A percentile compares a stretch with the other conserved stretches of the same genome.
These are phyloP conservation scores for Drosophila pectinifera DNA, from an alignment of 1,140 invertebrate species.

Conservation along the genomic window DNA sequence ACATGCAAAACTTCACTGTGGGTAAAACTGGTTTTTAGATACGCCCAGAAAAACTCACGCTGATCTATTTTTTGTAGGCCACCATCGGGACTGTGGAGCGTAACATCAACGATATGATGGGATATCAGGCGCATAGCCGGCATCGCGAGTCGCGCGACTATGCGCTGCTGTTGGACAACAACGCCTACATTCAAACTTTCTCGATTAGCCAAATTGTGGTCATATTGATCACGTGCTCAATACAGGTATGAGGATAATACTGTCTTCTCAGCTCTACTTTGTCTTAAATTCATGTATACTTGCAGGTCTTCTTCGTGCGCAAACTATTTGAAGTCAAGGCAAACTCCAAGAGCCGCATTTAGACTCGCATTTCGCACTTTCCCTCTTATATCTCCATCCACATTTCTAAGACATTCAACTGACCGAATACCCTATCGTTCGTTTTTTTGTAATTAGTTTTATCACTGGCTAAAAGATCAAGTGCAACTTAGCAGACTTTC, in stretches of 20 bases:
- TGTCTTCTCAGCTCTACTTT: not conserved
- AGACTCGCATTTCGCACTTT: slow-evolving; percentile 15
- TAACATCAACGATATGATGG: slow-evolving; percentile 94
- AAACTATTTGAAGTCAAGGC: slow-evolving; percentile 93
- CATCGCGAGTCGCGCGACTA: slow-evolving; percentile 92
- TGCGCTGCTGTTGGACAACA: slow-evolving; percentile 93
- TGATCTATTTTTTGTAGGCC: slow-evolving; percentile 86
- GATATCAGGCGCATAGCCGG: slow-evolving; percentile 92
- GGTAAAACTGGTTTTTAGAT: slow-evolving; percentile 68
- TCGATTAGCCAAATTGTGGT: slow-evolving; percentile 94
- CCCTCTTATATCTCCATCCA: slow-evolving; percentile 17
- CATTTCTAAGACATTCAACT: slow-evolving; percentile 47
- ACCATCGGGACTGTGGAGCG: slow-evolving; percentile 91
- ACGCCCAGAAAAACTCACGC: slow-evolving; percentile 13
- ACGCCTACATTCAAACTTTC: slow-evolving; percentile 94
- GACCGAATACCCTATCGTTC: slow-evolving; percentile 13
- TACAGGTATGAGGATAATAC: slow-evolving; percentile 62
- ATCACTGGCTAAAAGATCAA: slow-evolving; percentile 64
- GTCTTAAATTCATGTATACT: not conserved
- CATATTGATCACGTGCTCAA: slow-evolving; percentile 90
- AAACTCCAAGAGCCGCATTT: slow-evolving; percentile 75
- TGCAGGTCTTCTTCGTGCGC: slow-evolving; percentile 95
- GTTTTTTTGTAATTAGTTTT: slow-evolving; percentile 44
- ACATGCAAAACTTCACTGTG: slow-evolving; percentile 96
- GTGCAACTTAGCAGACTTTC: slow-evolving; percentile 60